These are phyloP conservation scores for Buphagus erythrorhynchus DNA, from an alignment of 2,797 vertebrate species.

Conservation along the genomic window DNA sequence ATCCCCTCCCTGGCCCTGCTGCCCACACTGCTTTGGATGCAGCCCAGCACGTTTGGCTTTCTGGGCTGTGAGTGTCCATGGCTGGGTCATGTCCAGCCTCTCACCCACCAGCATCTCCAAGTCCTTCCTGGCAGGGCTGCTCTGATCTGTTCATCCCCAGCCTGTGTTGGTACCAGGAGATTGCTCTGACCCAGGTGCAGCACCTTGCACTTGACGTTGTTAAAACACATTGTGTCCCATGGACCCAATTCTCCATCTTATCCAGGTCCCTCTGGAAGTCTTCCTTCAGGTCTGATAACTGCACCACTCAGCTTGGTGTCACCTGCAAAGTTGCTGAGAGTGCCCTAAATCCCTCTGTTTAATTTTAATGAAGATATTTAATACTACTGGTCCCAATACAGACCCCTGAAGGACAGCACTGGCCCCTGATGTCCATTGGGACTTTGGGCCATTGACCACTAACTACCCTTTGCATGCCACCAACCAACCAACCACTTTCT, in stretches of 20 bases:
- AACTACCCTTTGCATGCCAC: not conserved
- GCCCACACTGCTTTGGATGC: not conserved
- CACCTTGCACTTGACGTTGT: not conserved
- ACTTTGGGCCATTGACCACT: not conserved
- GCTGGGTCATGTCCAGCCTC: not conserved
- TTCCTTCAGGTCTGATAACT: not conserved
- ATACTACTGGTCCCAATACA: not conserved
- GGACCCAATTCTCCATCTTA: not conserved
- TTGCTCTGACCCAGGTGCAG: rapidly evolving
- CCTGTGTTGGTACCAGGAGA: rapidly evolving
- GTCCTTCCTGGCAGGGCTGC: rapidly evolving
- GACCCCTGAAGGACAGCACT: not conserved
- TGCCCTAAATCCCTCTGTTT: not conserved
- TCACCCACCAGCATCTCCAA: rapidly evolving
- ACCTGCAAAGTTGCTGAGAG: not conserved
- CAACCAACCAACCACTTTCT: not conserved
- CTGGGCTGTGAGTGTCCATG: not conserved
- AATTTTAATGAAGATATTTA: not conserved
- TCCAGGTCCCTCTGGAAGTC: not conserved
- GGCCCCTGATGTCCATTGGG: not conserved
- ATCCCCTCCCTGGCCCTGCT: not conserved
- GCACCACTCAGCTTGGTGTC: not conserved
- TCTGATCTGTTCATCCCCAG: not conserved
- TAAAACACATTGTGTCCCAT: not conserved
- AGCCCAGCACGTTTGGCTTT: not conserved